Conservation (phyloP, 1,140 invertebrate genomes). For the Drosophila baimaii region DNA sequence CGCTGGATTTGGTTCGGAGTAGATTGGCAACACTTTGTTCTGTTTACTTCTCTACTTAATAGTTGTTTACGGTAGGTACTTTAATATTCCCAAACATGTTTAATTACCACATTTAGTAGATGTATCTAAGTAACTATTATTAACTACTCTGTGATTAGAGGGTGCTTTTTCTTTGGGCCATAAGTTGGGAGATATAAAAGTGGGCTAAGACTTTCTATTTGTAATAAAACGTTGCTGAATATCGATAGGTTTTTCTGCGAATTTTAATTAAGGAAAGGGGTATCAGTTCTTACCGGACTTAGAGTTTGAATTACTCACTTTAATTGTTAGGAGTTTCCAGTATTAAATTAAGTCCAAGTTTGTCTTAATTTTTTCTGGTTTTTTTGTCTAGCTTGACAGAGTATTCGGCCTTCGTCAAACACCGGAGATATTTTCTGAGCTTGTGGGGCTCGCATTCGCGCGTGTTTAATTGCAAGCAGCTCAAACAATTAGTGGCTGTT, state of each 20-base stretch:
- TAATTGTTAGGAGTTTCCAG: no score
- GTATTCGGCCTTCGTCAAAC: constrained; percentile 30
- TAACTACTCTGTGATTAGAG: neutral
- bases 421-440: neutral
- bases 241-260: no score
- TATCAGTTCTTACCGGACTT: no score
- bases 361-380: no score
- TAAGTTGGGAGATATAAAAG: neutral
- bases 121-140: neutral
- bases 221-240: neutral
- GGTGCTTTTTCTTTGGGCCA: neutral
- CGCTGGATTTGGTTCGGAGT: neutral
- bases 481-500: constrained; percentile 56
- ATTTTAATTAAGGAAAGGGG: no score
- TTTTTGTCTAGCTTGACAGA: neutral
- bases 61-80: neutral
- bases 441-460: constrained; percentile 19
- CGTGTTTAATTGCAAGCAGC: constrained; percentile 53
- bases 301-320: no score
- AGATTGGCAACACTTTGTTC: constrained; percentile 5
- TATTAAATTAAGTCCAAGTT: no score
- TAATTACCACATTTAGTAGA: constrained; percentile 20
- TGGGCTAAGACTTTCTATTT: neutral
- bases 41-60: constrained; percentile 8
- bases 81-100: constrained; percentile 15